Conservation (phyloP, 2,797 vertebrate species). For the Phalanger gymnotis region DNA sequence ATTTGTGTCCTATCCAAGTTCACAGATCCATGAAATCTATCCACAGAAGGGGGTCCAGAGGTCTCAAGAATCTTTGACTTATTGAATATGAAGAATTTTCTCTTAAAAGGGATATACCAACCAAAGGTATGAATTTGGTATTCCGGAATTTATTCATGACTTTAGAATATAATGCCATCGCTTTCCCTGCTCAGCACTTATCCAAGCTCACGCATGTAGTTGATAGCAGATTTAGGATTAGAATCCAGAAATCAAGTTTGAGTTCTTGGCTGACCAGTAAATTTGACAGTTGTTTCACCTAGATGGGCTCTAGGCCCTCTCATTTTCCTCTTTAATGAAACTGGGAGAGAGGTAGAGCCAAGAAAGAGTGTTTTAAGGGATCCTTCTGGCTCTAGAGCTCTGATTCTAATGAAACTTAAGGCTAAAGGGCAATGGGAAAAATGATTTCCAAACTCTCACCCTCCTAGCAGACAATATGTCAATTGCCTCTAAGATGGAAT, state of each 20-base stretch:
- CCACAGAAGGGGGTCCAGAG: not conserved
- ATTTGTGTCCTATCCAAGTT: not conserved
- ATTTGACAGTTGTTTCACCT: not conserved
- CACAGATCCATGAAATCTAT: not conserved
- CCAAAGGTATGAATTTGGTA: not conserved
- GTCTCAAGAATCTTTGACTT: not conserved
- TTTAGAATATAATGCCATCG: not conserved
- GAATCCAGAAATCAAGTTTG: not conserved
- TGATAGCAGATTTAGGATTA: too few species aligned
- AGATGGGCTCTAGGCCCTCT: not conserved
- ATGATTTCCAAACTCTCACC: not conserved
- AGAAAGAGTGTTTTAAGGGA: not conserved
- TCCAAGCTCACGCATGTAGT: too few species aligned
- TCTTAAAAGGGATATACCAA: not conserved
- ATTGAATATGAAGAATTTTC: not conserved
- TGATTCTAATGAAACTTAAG: not conserved
- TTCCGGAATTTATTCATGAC: not conserved
- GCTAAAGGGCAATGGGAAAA: not conserved
- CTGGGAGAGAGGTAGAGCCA: not conserved
- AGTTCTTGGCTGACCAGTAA: not conserved
- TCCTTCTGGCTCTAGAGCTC: not conserved
- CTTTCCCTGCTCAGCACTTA: not conserved
- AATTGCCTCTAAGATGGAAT: not conserved
- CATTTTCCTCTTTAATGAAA: not conserved
- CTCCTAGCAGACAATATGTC: not conserved